These are phyloP conservation scores for Argyrosomus japonicus DNA, from an alignment of 2,113 vertebrate genomes.

Conservation along the genomic window DNA sequence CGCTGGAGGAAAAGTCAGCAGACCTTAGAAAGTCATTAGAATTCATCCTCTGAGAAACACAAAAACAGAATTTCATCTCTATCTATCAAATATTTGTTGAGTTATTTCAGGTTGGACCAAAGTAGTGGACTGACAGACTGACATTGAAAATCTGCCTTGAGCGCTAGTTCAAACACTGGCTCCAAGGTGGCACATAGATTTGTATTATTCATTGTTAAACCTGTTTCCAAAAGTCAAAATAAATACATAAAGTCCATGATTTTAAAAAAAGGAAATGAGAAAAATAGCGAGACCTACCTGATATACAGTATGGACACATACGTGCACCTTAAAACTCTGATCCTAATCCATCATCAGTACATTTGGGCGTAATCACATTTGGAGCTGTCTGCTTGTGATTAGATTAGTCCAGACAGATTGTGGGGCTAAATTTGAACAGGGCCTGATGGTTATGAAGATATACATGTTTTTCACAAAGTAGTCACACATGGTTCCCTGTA, in stretches of 20 bases:
- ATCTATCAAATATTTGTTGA: not conserved
- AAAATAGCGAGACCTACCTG: not conserved
- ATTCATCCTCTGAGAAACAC: not conserved
- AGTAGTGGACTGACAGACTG: not conserved
- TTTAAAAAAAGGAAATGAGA: not conserved
- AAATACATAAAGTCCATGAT: not conserved
- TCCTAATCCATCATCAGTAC: not conserved
- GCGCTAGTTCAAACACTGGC: too few relatives aligned
- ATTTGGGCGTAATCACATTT: not conserved
- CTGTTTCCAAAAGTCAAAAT: not conserved
- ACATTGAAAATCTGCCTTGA: too few relatives aligned
- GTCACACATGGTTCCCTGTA: conserved; percentile 8
- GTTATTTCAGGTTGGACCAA: not conserved
- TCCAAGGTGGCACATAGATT: not conserved
- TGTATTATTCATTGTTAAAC: not conserved
- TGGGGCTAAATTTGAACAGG: fast-evolving
- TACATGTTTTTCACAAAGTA: not conserved
- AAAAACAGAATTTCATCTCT: not conserved
- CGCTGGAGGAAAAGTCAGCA: not conserved
- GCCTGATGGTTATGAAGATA: not conserved
- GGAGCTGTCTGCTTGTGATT: not conserved
- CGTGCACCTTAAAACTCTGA: not conserved
- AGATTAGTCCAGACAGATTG: not conserved
- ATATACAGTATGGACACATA: too few relatives aligned
- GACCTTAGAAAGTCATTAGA: not conserved